These are phyloP conservation scores for Theristicus caerulescens DNA, from an alignment of 2,113 vertebrate genomes.

Conservation along the genomic window DNA sequence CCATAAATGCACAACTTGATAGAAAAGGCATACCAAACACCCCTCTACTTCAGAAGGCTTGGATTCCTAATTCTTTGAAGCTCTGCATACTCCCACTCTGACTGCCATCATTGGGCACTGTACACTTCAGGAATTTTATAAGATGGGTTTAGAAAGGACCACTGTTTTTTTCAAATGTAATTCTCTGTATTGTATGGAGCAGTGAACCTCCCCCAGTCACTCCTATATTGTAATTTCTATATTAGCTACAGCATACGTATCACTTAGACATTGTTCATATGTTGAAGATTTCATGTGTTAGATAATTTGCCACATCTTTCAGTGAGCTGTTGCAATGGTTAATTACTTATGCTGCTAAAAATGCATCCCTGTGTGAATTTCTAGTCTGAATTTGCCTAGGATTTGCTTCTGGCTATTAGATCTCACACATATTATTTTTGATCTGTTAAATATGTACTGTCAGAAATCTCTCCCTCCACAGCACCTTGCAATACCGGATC, in stretches of 20 bases:
- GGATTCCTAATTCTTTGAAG: neutral
- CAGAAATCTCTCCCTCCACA: neutral
- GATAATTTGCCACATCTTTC: neutral
- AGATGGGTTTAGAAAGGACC: neutral
- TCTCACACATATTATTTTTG: neutral
- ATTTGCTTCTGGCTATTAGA: slow-evolving; percentile 2
- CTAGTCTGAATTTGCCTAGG: neutral
- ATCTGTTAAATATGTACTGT: neutral
- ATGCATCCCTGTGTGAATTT: neutral
- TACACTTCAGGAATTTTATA: neutral
- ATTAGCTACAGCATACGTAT: neutral
- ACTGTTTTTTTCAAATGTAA: neutral
- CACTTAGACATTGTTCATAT: neutral
- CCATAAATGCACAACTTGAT: neutral
- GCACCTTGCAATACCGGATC: neutral
- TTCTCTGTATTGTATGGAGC: neutral
- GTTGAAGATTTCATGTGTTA: neutral
- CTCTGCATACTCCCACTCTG: neutral
- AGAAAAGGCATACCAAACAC: neutral
- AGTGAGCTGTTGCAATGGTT: neutral
- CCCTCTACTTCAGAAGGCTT: neutral
- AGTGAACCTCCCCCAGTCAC: neutral
- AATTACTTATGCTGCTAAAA: neutral
- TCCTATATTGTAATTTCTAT: neutral
- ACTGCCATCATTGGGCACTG: neutral